These are phyloP conservation scores for Propithecus perrieri DNA, from an alignment of 2,797 vertebrate species.

Conservation along the genomic window DNA sequence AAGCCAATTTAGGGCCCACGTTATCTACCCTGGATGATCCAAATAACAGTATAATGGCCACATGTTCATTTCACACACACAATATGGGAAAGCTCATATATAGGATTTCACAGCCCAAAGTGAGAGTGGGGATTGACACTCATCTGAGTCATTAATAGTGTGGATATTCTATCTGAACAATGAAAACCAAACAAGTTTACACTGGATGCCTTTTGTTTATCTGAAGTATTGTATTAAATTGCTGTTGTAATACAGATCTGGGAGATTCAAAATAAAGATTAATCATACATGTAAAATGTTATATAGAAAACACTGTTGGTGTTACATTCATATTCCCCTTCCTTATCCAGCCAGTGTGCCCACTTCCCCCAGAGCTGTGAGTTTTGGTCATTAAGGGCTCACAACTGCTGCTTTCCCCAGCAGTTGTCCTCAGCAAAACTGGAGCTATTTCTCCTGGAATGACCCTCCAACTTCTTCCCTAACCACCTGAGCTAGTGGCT, in stretches of 20 bases:
- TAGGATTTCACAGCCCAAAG: conserved; percentile 46
- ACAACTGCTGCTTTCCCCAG: not conserved
- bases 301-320: not conserved
- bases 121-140: conserved; percentile 36
- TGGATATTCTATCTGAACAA: conserved; percentile 9
- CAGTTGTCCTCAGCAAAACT: not conserved
- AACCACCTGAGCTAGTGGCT: not conserved
- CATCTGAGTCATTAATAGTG: conserved; percentile 52
- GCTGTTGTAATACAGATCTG: not conserved
- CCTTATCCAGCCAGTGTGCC: not conserved
- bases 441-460: not conserved
- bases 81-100: conserved; percentile 21
- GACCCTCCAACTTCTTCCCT: not conserved
- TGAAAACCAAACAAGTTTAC: conserved; percentile 44
- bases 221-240: not conserved
- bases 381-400: not conserved
- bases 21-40: conserved; percentile 37
- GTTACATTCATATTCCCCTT: not conserved
- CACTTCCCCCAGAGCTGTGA: not conserved
- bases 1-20: conserved; percentile 38
- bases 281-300: not conserved
- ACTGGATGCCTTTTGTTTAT: not conserved
- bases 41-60: conserved; percentile 47
- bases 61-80: conserved; percentile 43
- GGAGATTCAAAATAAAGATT: not conserved